Evolutionary conservation across 2,888 invertebrate species (phyloP).

Genomic region (Drosophila pseudotakahashii): DNA sequence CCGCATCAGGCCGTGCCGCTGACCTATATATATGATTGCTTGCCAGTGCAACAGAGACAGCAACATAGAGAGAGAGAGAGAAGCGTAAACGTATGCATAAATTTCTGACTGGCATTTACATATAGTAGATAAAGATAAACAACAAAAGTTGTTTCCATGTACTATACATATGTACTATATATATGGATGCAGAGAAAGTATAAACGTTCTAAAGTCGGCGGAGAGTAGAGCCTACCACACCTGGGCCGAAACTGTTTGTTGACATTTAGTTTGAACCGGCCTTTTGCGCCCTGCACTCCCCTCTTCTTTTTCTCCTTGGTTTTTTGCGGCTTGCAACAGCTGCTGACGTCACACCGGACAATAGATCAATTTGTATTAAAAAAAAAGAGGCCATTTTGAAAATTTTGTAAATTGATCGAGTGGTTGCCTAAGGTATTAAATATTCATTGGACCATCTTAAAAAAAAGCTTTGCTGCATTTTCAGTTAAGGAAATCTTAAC

Average conservation of each 20-base stretch:
- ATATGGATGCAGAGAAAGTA: slow-evolving; percentile 2
- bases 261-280: slow-evolving; percentile 25
- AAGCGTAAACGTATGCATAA: slow-evolving; percentile 17
- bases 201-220: neutral
- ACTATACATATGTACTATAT: neutral
- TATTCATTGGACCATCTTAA: neutral
- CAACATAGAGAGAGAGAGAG: neutral
- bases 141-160: slow-evolving; percentile 11
- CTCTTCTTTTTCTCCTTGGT: no score
- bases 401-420: neutral
- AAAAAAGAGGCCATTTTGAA: neutral
- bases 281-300: neutral
- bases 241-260: slow-evolving; percentile 46
- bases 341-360: slow-evolving; percentile 16
- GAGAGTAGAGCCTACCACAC: neutral
- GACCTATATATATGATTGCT: slow-evolving; percentile 59
- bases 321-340: slow-evolving; percentile 6
- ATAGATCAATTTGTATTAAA: neutral
- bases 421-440: neutral
- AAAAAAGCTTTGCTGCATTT: no score
- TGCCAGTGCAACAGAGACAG: slow-evolving; percentile 7
- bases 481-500: no score
- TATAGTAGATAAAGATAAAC: slow-evolving; percentile 17
- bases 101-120: slow-evolving; percentile 33
- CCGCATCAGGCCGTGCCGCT: slow-evolving; percentile 59